Conservation (phyloP, 2,888 invertebrate species). For the Petrolisthes cinctipes region DNA sequence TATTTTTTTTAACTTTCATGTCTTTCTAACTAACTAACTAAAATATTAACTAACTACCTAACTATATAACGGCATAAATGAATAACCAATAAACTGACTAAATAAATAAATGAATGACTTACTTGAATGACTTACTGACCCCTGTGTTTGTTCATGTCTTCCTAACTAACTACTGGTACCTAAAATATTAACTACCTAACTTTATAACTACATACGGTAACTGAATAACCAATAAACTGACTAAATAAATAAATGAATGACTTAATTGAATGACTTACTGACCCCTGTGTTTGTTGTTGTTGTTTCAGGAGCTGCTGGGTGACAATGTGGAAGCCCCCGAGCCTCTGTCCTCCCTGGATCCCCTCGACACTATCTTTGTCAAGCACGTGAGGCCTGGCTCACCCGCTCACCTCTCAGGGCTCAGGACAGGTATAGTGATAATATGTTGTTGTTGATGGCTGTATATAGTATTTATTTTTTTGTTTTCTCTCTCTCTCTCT, state of each 20-base stretch:
- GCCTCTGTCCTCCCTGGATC: constrained; percentile 51
- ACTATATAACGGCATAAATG: not conserved
- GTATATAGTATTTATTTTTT: no score
- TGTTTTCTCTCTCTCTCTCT: no score
- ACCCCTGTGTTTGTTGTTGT: not conserved
- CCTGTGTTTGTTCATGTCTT: not conserved
- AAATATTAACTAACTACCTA: not conserved
- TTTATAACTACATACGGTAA: not conserved
- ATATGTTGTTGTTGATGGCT: no score
- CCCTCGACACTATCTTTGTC: constrained; percentile 62
- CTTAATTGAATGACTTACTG: not conserved
- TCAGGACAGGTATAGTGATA: constrained; percentile 50
- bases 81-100: not conserved
- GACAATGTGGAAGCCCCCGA: constrained; percentile 46
- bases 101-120: not conserved
- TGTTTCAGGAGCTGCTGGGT: constrained; percentile 56
- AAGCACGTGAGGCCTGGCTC: constrained; percentile 52
- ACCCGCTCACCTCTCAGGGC: constrained; percentile 56
- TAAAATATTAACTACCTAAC: not conserved
- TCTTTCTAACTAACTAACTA: no score
- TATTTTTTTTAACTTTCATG: no score
- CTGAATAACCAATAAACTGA: not conserved
- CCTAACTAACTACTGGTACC: not conserved
- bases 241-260: not conserved
- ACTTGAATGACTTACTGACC: not conserved